phyloP scores from a whole-genome alignment of 2,113 vertebrate genomes.

The Tragelaphus scriptus region DNA sequence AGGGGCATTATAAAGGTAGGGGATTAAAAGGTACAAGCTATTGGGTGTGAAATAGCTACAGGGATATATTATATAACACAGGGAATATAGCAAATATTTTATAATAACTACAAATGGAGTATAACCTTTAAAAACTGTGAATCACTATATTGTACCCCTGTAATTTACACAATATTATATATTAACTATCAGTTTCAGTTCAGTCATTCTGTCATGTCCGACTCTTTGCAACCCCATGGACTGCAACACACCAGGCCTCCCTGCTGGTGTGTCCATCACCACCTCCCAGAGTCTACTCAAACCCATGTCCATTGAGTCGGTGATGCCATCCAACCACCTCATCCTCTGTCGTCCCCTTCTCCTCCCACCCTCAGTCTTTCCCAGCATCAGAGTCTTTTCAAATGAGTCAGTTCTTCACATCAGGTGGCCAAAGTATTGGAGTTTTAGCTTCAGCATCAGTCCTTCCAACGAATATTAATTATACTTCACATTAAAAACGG shows the following conservation, averaged over 20 bases:
- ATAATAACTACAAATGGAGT: not conserved
- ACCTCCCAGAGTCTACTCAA: not conserved
- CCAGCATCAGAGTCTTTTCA: not conserved
- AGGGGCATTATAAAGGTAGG: not conserved
- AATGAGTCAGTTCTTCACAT: not conserved
- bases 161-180: not conserved
- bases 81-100: not conserved
- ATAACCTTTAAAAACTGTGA: not conserved
- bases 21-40: not conserved
- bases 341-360: not conserved
- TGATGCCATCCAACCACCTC: not conserved
- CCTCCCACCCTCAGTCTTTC: not conserved
- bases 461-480: not conserved
- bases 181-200: not conserved
- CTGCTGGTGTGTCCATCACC: not conserved
- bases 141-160: not conserved
- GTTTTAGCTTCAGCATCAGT: not conserved
- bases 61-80: not conserved
- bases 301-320: not conserved
- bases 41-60: not conserved
- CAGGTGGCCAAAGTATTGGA: not conserved
- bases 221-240: not conserved
- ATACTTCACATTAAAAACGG: not conserved
- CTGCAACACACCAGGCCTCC: not conserved
- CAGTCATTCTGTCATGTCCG: not conserved